Evolutionary conservation across 2,888 invertebrate species (phyloP).

Genomic region (Drosophila suboccidentalis): DNA sequence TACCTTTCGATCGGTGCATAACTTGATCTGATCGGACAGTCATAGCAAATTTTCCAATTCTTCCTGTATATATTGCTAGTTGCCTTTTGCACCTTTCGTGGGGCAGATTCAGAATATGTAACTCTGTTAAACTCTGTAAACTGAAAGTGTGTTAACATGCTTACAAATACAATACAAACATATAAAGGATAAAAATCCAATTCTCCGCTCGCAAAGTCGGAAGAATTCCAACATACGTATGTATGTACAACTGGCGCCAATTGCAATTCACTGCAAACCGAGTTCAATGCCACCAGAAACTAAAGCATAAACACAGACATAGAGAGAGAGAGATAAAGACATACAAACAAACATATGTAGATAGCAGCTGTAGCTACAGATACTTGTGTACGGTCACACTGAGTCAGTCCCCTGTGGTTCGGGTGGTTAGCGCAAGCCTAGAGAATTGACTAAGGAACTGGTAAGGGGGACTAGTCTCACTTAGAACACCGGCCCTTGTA

Average conservation of each 20-base stretch:
- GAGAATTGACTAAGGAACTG: no score
- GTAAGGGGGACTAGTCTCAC: no score
- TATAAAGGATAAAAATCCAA: neutral
- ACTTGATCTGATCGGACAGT: no score
- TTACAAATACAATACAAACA: neutral
- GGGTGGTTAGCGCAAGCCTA: no score
- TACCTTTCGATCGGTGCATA: no score
- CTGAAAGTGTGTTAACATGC: conserved; percentile 1
- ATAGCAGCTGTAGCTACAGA: conserved; percentile 7
- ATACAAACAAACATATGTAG: neutral
- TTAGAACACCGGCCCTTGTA: no score
- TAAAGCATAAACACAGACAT: conserved; percentile 6
- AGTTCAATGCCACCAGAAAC: conserved; percentile 73
- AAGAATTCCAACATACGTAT: conserved; percentile 11
- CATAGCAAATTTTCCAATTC: no score
- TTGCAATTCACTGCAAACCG: conserved; percentile 73
- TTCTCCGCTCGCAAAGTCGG: conserved; percentile 6
- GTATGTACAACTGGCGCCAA: conserved; percentile 37
- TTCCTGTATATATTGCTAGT: no score
- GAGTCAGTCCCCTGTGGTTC: no score
- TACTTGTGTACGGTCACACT: conserved; percentile 46
- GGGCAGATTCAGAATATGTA: no score
- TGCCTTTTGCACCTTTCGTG: no score
- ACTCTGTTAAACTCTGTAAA: no score
- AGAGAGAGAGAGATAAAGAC: neutral